Percentiles rank a stretch among this genome's conserved stretches.
Conservation (phyloP, 2,797 vertebrate species). For the Poecilia gillii region DNA sequence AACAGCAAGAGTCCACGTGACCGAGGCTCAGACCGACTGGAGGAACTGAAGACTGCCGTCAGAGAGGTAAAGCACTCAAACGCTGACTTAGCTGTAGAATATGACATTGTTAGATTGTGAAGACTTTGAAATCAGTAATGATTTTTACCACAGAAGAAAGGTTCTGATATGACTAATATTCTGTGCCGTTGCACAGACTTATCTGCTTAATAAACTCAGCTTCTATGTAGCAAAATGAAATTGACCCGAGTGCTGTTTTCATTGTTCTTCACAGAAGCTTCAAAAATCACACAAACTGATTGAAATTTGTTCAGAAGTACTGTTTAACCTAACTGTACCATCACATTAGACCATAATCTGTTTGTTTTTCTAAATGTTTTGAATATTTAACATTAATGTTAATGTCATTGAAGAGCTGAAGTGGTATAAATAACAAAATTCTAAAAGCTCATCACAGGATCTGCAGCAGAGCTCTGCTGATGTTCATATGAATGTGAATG, state of each 20-base stretch:
- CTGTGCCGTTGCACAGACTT: not conserved
- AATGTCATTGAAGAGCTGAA: not conserved
- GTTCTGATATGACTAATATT: not conserved
- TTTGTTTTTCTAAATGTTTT: not conserved
- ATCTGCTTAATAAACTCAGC: not conserved
- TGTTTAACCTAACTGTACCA: not conserved
- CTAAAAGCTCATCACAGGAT: not conserved
- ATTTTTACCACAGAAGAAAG: not conserved
- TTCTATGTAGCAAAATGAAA: not conserved
- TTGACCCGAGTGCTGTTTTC: not conserved
- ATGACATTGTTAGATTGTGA: not conserved
- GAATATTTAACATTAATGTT: not conserved
- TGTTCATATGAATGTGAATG: not conserved
- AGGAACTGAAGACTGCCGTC: conserved; percentile 79
- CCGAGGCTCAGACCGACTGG: conserved; percentile 77
- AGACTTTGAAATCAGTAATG: not conserved
- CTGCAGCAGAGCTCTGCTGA: not conserved
- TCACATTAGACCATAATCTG: not conserved
- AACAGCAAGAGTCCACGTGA: conserved; percentile 73
- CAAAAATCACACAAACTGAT: not conserved
- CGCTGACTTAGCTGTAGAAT: not conserved
- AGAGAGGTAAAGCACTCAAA: conserved; percentile 76
- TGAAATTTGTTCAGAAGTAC: not conserved
- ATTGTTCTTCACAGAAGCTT: not conserved
- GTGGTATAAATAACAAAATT: not conserved